phyloP scores from a whole-genome alignment of 2,113 vertebrate genomes.

The Trachemys scripta region DNA sequence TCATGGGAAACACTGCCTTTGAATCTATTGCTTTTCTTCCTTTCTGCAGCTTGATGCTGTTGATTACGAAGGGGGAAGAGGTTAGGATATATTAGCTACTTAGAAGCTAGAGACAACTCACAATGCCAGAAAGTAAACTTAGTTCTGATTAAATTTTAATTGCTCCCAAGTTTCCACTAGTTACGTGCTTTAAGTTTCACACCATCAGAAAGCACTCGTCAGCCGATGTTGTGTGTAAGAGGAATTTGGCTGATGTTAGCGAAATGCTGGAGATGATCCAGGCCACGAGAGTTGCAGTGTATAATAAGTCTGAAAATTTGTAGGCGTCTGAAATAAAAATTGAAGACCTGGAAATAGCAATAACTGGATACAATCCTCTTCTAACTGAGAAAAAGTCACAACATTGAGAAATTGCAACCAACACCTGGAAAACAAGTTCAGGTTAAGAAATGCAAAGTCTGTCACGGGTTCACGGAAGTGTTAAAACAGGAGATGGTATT shows the following conservation, averaged over 20 bases:
- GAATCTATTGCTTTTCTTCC: background rate
- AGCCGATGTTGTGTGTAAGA: slow-evolving; percentile 54
- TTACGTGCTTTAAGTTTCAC: slow-evolving; percentile 71
- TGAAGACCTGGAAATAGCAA: slow-evolving; percentile 46
- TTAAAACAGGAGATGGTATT: slow-evolving; percentile 19
- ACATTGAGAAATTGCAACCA: background rate
- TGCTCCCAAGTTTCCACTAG: slow-evolving; percentile 68
- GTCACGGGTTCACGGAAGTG: background rate
- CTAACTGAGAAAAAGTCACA: background rate
- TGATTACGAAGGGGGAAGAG: background rate
- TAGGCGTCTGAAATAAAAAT: slow-evolving; percentile 59
- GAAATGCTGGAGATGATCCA: slow-evolving; percentile 65
- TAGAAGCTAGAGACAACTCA: slow-evolving; percentile 57
- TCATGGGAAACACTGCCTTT: background rate
- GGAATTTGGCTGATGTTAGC: slow-evolving; percentile 76
- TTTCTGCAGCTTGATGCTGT: background rate
- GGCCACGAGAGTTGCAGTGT: slow-evolving; percentile 45
- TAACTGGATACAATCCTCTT: background rate
- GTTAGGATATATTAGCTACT: slow-evolving; percentile 50
- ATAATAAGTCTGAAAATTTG: slow-evolving; percentile 64
- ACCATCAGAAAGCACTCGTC: slow-evolving; percentile 62
- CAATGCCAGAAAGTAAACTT: slow-evolving; percentile 53
- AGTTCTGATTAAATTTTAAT: slow-evolving; percentile 74
- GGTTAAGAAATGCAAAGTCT: background rate
- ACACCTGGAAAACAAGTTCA: background rate